These are phyloP conservation scores for Polyommatus icarus DNA, from an alignment of 2,888 invertebrate species.

Conservation along the genomic window DNA sequence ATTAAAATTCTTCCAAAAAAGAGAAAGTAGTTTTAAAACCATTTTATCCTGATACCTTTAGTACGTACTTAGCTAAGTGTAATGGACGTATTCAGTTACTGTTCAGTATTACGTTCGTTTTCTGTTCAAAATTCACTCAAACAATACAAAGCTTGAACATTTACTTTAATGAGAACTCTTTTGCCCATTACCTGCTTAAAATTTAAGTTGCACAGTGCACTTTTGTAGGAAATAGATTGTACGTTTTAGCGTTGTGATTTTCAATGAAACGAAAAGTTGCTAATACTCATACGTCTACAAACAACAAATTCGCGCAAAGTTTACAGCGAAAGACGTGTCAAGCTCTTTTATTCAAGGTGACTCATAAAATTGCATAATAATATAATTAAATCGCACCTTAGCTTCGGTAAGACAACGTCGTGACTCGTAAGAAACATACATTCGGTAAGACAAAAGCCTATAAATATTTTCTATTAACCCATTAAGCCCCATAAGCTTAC, in stretches of 20 bases:
- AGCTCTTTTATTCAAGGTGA: too few species aligned
- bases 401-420: too few species aligned
- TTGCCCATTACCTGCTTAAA: background rate
- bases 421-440: too few species aligned
- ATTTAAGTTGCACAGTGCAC: background rate
- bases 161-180: constrained; percentile 9
- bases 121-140: constrained; percentile 17
- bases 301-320: too few species aligned
- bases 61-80: background rate
- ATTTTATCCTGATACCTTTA: background rate
- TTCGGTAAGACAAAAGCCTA: too few species aligned
- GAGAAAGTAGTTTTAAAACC: background rate
- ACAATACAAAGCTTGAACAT: constrained; percentile 13
- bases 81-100: constrained; percentile 12
- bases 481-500: too few species aligned
- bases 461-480: too few species aligned
- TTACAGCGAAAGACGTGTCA: too few species aligned
- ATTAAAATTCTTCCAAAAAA: background rate
- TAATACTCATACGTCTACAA: too few species aligned
- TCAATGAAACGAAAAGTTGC: background rate
- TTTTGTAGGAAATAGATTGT: background rate
- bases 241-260: background rate
- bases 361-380: too few species aligned
- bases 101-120: background rate
- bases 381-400: too few species aligned